These are phyloP conservation scores for Hypomesus transpacificus DNA, from an alignment of 2,113 vertebrate genomes.

Conservation along the genomic window DNA sequence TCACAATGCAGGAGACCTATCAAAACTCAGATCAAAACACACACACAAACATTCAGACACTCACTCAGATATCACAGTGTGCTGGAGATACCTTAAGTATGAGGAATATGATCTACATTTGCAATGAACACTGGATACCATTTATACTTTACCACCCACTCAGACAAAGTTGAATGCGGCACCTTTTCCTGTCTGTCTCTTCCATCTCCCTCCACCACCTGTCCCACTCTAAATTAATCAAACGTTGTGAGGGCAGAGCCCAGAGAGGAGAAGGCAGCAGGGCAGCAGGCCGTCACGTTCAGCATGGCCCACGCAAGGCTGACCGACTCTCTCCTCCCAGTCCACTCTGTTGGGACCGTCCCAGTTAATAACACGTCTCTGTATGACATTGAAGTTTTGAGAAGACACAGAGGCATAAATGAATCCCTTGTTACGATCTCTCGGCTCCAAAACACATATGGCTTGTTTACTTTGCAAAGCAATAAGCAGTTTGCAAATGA, in stretches of 20 bases:
- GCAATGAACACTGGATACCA: no score
- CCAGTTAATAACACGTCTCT: conserved; percentile 5
- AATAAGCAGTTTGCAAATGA: conserved; percentile 17
- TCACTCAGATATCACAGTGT: conserved; percentile 26
- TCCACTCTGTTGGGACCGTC: no score
- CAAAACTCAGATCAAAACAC: background rate
- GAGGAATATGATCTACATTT: conserved; percentile 25
- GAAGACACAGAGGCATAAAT: background rate
- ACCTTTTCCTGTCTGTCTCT: background rate
- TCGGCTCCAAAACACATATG: background rate
- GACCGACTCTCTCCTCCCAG: no score
- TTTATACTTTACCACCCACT: no score
- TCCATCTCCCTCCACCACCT: conserved; percentile 16
- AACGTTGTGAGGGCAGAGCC: conserved; percentile 39
- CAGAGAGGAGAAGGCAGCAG: background rate
- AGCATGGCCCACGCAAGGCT: no score
- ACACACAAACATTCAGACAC: conserved; percentile 7
- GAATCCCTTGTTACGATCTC: background rate
- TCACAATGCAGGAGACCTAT: background rate
- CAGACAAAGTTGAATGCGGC: no score
- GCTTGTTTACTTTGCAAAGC: conserved; percentile 3
- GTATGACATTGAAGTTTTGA: conserved; percentile 4
- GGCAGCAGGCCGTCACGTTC: no score
- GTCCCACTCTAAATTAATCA: conserved; percentile 46
- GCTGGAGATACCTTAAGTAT: conserved; percentile 38